Percentiles rank a stretch among this genome's conserved stretches.
phyloP scores from a whole-genome alignment of 2,888 invertebrate genomes.

The Heteromyza rotundicornis region DNA sequence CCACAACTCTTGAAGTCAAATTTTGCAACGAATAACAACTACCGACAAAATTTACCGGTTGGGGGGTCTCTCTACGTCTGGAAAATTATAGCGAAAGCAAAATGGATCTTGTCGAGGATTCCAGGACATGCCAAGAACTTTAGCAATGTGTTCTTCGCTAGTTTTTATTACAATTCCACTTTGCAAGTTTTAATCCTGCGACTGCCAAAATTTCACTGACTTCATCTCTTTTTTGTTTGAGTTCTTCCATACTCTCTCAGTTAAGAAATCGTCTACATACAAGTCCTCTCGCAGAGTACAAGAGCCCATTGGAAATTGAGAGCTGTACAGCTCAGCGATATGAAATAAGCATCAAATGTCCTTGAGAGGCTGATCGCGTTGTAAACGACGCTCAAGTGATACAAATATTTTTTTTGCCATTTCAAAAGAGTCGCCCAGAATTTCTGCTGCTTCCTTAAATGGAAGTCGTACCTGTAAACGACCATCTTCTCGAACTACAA shows the following conservation, averaged over 20 bases:
- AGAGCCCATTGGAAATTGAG: no score
- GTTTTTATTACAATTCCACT: background rate
- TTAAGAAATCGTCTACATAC: background rate
- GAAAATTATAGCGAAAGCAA: slow-evolving; percentile 2
- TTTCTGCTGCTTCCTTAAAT: no score
- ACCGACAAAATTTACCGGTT: background rate
- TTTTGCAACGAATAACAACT: no score
- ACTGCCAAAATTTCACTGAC: background rate
- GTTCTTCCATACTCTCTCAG: background rate
- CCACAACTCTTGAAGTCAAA: slow-evolving; percentile 20
- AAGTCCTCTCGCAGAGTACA: no score
- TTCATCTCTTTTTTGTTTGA: slow-evolving; percentile 3
- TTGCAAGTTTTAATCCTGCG: background rate
- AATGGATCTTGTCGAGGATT: slow-evolving; percentile 6
- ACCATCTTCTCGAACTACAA: no score
- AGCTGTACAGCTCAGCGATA: no score
- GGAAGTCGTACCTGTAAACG: no score
- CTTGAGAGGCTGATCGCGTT: no score
- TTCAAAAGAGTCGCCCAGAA: no score
- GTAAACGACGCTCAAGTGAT: no score
- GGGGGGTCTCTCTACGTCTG: background rate
- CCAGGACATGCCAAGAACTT: background rate
- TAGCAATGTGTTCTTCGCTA: background rate
- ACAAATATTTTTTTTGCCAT: no score
- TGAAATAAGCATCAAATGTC: no score